Conservation (phyloP, 2,888 invertebrate genomes). For the Drosophila ezoana region DNA sequence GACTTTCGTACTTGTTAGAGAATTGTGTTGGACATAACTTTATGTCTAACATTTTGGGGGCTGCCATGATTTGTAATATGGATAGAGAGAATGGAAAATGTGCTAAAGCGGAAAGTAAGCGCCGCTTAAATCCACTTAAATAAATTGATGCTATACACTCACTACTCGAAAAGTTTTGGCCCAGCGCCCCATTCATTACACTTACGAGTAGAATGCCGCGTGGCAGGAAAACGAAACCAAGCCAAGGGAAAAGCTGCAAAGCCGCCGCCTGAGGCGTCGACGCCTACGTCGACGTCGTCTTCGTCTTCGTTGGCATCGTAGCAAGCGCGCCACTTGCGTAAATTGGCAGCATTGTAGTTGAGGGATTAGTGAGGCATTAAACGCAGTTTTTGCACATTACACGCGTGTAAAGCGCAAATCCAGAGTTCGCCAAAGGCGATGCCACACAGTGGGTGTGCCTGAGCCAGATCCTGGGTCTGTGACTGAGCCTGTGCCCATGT, state of each 20-base stretch:
- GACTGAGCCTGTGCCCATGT: conserved; percentile 10
- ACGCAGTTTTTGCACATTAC: conserved; percentile 82
- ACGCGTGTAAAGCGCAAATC: conserved; percentile 78
- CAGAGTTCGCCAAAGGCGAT: conserved; percentile 55
- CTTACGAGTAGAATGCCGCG: conserved; percentile 52
- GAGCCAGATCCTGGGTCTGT: not conserved
- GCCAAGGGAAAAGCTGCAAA: conserved; percentile 52
- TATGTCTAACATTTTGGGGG: conserved; percentile 7
- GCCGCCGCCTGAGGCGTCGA: conserved; percentile 46
- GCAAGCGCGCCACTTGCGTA: conserved; percentile 73
- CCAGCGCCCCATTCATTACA: conserved; percentile 64
- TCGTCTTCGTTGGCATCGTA: conserved; percentile 37
- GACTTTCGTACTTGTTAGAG: not conserved
- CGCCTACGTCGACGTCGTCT: not conserved
- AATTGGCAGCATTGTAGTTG: conserved; percentile 81
- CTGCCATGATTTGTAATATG: conserved; percentile 34
- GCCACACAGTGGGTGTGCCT: conserved; percentile 26
- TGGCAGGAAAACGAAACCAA: conserved; percentile 36
- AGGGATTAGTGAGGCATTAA: conserved; percentile 80
- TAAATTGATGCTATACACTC: conserved; percentile 69
- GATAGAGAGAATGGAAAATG: conserved; percentile 29
- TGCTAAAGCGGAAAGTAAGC: conserved; percentile 50
- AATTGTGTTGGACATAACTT: conserved; percentile 11
- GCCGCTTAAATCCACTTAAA: conserved; percentile 72
- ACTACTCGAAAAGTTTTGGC: conserved; percentile 63